A percentile compares a stretch with the other conserved stretches of the same genome.
Conservation (phyloP, 2,113 vertebrate species). For the Cariama cristata region DNA sequence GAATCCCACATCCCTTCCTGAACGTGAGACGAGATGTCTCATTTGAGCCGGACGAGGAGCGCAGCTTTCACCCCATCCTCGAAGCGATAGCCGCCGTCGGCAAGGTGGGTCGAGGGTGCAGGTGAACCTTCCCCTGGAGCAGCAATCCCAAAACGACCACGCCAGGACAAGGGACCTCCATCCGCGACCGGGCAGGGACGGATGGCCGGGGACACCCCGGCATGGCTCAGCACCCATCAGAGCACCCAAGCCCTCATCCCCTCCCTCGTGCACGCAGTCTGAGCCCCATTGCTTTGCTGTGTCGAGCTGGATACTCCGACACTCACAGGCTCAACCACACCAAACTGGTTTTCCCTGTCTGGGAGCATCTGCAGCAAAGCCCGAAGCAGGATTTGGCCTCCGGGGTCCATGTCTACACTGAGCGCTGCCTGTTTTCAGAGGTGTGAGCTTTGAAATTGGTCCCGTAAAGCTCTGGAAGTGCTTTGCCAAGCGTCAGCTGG, state of each 20-base stretch:
- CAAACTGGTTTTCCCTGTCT: conserved; percentile 21
- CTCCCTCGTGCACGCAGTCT: neutral
- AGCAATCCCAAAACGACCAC: neutral
- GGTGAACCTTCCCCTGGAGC: neutral
- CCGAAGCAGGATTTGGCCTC: neutral
- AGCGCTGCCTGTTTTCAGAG: neutral
- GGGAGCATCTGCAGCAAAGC: neutral
- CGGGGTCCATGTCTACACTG: neutral
- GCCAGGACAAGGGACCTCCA: neutral
- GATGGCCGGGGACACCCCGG: neutral
- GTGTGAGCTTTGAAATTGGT: neutral
- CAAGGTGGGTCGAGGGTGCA: neutral
- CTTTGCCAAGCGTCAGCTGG: neutral
- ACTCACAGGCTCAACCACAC: neutral
- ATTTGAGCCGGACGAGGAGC: neutral
- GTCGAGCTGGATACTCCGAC: neutral
- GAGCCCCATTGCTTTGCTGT: neutral
- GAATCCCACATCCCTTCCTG: neutral
- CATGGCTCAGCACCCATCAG: neutral
- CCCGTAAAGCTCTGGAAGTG: neutral
- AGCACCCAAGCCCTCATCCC: neutral
- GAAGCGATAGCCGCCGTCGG: rapidly evolving
- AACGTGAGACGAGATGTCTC: rapidly evolving
- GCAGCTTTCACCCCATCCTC: neutral
- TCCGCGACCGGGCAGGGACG: neutral